These are phyloP conservation scores for Lithobates pipiens DNA, from an alignment of 2,797 vertebrate species.

Conservation along the genomic window DNA sequence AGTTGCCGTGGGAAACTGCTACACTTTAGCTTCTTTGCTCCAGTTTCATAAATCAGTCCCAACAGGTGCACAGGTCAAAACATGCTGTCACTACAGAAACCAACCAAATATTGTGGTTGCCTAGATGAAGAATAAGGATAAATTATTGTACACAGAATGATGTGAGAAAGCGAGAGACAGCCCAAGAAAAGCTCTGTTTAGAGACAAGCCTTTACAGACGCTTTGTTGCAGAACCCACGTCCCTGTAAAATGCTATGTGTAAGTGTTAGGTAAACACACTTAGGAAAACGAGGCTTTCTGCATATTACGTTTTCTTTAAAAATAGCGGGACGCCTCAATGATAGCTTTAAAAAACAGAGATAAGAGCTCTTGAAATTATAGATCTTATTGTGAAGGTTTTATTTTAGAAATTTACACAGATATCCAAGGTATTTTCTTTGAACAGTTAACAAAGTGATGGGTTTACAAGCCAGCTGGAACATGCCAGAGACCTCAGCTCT, in stretches of 20 bases:
- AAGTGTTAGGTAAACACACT: slow-evolving; percentile 60
- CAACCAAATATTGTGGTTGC: slow-evolving; percentile 5
- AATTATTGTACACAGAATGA: neutral
- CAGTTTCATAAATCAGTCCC: neutral
- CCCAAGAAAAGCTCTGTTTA: neutral
- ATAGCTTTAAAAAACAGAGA: slow-evolving; percentile 21
- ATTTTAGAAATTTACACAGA: slow-evolving; percentile 32
- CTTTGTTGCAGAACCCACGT: slow-evolving; percentile 50
- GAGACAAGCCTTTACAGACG: slow-evolving; percentile 35
- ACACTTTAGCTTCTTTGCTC: neutral
- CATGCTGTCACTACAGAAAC: neutral
- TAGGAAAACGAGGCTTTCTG: slow-evolving; percentile 45
- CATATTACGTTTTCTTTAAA: slow-evolving; percentile 43
- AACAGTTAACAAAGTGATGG: slow-evolving; percentile 34
- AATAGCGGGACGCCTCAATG: slow-evolving; percentile 18
- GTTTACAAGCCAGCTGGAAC: slow-evolving; percentile 50
- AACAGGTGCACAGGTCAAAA: neutral
- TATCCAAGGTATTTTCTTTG: slow-evolving; percentile 47
- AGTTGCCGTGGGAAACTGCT: no score
- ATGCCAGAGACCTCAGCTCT: slow-evolving; percentile 21
- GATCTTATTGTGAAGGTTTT: slow-evolving; percentile 24
- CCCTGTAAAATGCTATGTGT: slow-evolving; percentile 52
- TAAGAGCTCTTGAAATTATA: slow-evolving; percentile 38
- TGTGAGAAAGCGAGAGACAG: neutral
- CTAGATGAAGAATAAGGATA: neutral